A percentile compares a stretch with the other conserved stretches of the same genome.
Evolutionary conservation across 2,888 invertebrate species (phyloP).

Genomic region (Lamellibrachia columna): DNA sequence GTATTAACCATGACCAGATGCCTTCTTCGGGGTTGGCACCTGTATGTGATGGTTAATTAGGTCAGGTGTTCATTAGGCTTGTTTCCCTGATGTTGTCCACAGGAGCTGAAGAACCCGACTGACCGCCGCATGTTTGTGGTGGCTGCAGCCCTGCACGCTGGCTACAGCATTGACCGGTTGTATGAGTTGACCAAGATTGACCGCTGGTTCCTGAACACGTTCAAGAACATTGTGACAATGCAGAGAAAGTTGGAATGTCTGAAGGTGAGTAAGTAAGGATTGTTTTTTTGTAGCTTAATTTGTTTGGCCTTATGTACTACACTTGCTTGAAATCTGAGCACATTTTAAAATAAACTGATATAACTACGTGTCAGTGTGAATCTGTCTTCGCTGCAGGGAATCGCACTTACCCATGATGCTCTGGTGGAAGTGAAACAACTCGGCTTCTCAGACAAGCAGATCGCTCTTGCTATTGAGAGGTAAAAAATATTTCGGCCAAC

Average conservation of each 20-base stretch:
- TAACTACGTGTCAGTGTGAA: neutral
- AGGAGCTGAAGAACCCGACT: conserved; percentile 89
- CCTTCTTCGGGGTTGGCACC: too few species aligned
- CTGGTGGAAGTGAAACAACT: conserved; percentile 87
- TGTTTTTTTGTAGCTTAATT: neutral
- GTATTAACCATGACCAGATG: too few species aligned
- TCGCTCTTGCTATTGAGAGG: conserved; percentile 74
- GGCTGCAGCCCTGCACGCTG: conserved; percentile 85
- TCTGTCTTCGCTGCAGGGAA: neutral
- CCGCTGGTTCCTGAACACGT: conserved; percentile 93
- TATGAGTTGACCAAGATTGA: conserved; percentile 96
- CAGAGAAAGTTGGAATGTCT: conserved; percentile 74
- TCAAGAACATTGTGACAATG: conserved; percentile 88
- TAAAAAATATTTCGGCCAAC: conserved; percentile 36
- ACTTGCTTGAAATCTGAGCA: neutral
- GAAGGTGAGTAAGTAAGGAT: conserved; percentile 33
- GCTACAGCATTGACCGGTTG: conserved; percentile 84
- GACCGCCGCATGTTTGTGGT: conserved; percentile 96
- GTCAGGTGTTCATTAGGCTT: neutral
- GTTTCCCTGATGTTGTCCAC: neutral
- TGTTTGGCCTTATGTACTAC: neutral
- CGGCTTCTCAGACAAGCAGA: conserved; percentile 97
- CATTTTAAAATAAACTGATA: neutral
- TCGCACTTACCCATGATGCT: neutral
- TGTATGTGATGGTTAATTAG: neutral